Evolutionary conservation across 2,113 vertebrate genomes (phyloP).

Genomic region (Eurystomus gularis): DNA sequence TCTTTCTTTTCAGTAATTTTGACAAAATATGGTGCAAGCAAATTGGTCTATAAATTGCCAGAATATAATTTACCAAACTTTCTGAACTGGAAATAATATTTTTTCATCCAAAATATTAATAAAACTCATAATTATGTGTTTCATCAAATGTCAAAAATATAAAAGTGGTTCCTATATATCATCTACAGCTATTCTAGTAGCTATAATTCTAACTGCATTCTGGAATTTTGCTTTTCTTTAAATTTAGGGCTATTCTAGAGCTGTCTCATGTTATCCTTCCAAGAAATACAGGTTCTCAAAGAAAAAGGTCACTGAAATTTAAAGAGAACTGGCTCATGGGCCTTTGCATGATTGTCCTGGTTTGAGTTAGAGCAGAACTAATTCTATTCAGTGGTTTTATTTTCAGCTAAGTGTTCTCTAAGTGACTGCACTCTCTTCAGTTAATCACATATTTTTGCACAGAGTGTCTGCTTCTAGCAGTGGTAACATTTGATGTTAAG

Average conservation of each 20-base stretch:
- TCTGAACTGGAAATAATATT: not conserved
- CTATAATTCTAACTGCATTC: not conserved
- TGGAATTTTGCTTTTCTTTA: not conserved
- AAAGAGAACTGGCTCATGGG: not conserved
- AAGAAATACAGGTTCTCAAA: not conserved
- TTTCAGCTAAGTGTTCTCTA: too few species aligned
- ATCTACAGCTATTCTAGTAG: rapidly evolving
- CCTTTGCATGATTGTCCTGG: not conserved
- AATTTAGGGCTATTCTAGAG: not conserved
- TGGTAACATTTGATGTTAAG: too few species aligned
- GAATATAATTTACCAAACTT: constrained; percentile 15
- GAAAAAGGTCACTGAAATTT: not conserved
- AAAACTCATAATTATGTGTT: not conserved
- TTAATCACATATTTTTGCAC: too few species aligned
- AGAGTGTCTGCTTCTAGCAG: too few species aligned
- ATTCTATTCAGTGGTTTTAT: too few species aligned
- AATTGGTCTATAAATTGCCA: not conserved
- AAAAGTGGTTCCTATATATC: not conserved
- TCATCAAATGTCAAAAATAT: not conserved
- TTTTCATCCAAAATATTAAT: not conserved
- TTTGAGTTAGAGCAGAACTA: too few species aligned
- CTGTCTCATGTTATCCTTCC: not conserved
- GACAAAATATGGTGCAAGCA: not conserved
- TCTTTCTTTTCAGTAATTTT: not conserved
- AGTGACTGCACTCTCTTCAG: too few species aligned